phyloP scores from a whole-genome alignment of 2,888 invertebrate genomes.

The Operophtera brumata region DNA sequence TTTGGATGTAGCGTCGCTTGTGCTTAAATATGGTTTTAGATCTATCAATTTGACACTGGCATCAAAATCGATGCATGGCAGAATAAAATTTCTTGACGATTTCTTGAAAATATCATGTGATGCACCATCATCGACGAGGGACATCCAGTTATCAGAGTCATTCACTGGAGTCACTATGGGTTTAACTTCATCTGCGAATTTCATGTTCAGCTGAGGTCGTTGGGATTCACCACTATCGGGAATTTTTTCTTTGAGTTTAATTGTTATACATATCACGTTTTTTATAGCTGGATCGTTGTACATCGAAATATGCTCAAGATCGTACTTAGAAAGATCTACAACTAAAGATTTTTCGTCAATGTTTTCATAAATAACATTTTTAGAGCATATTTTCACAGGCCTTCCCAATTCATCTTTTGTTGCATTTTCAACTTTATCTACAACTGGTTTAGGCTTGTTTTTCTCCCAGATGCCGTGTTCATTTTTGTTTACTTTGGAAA shows the following conservation, averaged over 20 bases:
- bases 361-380: slow-evolving; percentile 41
- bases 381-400: slow-evolving; percentile 34
- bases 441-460: slow-evolving; percentile 22
- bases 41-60: slow-evolving; percentile 33
- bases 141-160: slow-evolving; percentile 37
- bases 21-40: slow-evolving; percentile 48
- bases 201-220: slow-evolving; percentile 41
- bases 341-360: slow-evolving; percentile 50
- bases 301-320: slow-evolving; percentile 58
- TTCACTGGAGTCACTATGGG: slow-evolving; percentile 15
- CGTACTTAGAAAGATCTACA: slow-evolving; percentile 57
- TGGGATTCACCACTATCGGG: slow-evolving; percentile 37
- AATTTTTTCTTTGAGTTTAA: slow-evolving; percentile 54
- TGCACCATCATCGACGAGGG: slow-evolving; percentile 24
- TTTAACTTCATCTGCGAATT: slow-evolving; percentile 42
- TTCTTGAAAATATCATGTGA: slow-evolving; percentile 37
- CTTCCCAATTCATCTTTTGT: slow-evolving; percentile 41
- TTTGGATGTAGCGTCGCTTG: slow-evolving; percentile 53
- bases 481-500: slow-evolving; percentile 42
- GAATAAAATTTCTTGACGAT: slow-evolving; percentile 9
- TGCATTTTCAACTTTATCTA: slow-evolving; percentile 23
- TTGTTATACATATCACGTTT: slow-evolving; percentile 51
- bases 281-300: slow-evolving; percentile 42
- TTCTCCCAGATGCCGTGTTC: slow-evolving; percentile 23
- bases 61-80: slow-evolving; percentile 17